Evolutionary conservation across 2,113 vertebrate species (phyloP).

Genomic region (Serilophus lunatus): DNA sequence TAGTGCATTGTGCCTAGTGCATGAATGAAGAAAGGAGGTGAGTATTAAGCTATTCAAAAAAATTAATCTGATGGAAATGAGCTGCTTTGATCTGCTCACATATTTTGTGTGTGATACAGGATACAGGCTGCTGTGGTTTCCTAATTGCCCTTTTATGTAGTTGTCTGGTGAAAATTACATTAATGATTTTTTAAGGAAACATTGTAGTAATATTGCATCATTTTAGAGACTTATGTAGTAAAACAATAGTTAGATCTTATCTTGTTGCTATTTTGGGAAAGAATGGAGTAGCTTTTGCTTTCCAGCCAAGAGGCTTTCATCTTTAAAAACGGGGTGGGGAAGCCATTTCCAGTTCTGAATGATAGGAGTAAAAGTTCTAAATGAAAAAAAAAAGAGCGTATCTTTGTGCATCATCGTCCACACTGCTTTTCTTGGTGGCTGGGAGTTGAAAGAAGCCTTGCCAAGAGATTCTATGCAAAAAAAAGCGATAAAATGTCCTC

Average conservation of each 20-base stretch:
- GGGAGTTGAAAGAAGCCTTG: not conserved
- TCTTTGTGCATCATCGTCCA: not conserved
- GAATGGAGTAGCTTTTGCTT: not conserved
- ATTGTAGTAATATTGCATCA: not conserved
- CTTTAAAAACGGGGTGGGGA: not conserved
- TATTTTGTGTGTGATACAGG: not conserved
- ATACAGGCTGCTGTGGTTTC: not conserved
- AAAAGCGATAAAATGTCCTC: not conserved
- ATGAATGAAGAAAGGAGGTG: not conserved
- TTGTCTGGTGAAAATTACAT: not conserved
- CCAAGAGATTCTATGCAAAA: not conserved
- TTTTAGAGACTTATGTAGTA: not conserved
- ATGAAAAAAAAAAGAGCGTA: not conserved
- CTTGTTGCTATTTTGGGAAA: not conserved
- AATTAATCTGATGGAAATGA: not conserved
- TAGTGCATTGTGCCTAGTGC: not conserved
- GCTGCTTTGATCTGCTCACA: not conserved
- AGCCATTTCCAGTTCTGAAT: not conserved
- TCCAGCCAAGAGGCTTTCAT: not conserved
- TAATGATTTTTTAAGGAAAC: not conserved
- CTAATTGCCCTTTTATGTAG: not conserved
- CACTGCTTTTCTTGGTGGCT: not conserved
- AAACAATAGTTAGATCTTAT: not conserved
- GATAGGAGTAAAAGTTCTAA: not conserved
- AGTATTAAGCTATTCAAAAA: not conserved